Conservation (phyloP, 2,797 vertebrate species). For the Hippopotamyrus pictus region DNA sequence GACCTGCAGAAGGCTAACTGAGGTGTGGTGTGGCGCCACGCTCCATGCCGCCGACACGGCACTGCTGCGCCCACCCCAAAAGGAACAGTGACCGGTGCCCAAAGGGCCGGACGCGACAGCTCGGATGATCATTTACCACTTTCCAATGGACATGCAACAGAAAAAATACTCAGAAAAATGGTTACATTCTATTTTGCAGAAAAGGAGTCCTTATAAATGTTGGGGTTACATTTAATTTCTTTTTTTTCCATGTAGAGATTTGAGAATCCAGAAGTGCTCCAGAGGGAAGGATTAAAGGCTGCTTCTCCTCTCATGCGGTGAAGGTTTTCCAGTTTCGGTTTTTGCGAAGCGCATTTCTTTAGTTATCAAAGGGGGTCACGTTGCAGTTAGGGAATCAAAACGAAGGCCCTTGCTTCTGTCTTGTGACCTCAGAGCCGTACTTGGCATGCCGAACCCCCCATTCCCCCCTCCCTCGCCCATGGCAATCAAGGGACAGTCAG, state of each 20-base stretch:
- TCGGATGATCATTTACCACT: slow-evolving; percentile 52
- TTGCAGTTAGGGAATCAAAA: slow-evolving; percentile 45
- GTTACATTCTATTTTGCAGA: slow-evolving; percentile 65
- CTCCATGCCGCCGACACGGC: slow-evolving; percentile 52
- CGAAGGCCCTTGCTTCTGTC: slow-evolving; percentile 41
- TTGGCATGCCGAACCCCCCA: slow-evolving; percentile 39
- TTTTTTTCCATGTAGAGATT: slow-evolving; percentile 47
- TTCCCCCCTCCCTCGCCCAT: slow-evolving; percentile 31
- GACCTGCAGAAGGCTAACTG: slow-evolving; percentile 91
- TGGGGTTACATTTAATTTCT: slow-evolving; percentile 38
- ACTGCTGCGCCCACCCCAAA: slow-evolving; percentile 74
- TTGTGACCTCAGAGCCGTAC: slow-evolving; percentile 49
- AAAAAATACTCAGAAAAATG: slow-evolving; percentile 64
- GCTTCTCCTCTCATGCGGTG: slow-evolving; percentile 53
- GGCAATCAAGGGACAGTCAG: slow-evolving; percentile 47
- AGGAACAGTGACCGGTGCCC: slow-evolving; percentile 71
- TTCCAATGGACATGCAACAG: slow-evolving; percentile 69
- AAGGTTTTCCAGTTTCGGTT: slow-evolving; percentile 41
- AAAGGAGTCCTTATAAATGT: slow-evolving; percentile 47
- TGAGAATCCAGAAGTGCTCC: slow-evolving; percentile 56
- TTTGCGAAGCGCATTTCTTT: slow-evolving; percentile 54
- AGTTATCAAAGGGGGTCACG: slow-evolving; percentile 51
- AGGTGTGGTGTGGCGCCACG: slow-evolving; percentile 68
- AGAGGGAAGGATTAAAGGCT: slow-evolving; percentile 38
- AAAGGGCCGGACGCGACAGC: slow-evolving; percentile 35